These are phyloP conservation scores for Potamarius usumacintae DNA, from an alignment of 2,113 vertebrate species.

Conservation along the genomic window DNA sequence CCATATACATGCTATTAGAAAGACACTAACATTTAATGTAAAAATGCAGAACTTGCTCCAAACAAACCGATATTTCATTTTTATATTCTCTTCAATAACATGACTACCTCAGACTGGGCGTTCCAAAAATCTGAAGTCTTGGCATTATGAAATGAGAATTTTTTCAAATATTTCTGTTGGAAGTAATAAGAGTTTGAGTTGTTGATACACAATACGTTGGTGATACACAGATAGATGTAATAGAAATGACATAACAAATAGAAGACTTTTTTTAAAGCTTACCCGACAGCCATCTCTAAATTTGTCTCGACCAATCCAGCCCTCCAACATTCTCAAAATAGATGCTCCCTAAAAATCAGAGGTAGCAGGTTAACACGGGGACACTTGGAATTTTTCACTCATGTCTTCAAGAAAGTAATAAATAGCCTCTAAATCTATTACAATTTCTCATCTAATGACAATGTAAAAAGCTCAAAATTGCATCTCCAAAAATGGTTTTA, in stretches of 20 bases:
- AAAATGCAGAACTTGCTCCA: background rate
- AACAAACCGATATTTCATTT: background rate
- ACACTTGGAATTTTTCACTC: background rate
- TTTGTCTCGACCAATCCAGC: constrained; percentile 76
- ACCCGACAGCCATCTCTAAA: constrained; percentile 85
- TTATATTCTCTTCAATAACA: background rate
- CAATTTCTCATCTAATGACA: background rate
- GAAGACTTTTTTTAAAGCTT: constrained; percentile 36
- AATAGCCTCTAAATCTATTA: background rate
- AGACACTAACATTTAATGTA: background rate
- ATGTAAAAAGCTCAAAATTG: background rate
- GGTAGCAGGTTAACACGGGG: background rate
- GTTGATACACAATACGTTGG: background rate
- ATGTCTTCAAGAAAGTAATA: background rate
- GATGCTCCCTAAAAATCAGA: constrained; percentile 77
- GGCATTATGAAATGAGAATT: constrained; percentile 78
- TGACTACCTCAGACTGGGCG: constrained; percentile 76
- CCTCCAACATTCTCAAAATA: constrained; percentile 83
- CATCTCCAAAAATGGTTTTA: background rate
- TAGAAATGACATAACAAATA: background rate
- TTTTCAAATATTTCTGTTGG: constrained; percentile 80
- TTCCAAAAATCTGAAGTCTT: constrained; percentile 90
- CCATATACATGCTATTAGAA: background rate
- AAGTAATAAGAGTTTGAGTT: background rate
- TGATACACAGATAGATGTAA: background rate